Evolutionary conservation across 1,140 invertebrate genomes (phyloP).

Genomic region (Pogonomyrmex barbatus): DNA sequence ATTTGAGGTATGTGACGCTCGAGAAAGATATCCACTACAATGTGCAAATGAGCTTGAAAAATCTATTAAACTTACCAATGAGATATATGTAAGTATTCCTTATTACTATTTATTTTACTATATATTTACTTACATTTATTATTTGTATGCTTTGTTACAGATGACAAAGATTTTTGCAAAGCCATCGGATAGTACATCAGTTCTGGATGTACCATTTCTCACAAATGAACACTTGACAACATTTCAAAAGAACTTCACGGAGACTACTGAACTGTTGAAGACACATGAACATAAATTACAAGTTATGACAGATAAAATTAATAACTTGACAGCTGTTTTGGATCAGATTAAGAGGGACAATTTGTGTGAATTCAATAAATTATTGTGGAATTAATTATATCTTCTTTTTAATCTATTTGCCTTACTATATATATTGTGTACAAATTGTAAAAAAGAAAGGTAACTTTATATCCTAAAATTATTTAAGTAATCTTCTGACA

Average conservation of each 20-base stretch:
- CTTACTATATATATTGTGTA: conserved; percentile 20
- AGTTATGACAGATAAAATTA: conserved; percentile 65
- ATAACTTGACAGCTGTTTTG: conserved; percentile 71
- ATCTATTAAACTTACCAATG: conserved; percentile 72
- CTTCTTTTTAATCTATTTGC: background rate
- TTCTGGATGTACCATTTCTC: conserved; percentile 37
- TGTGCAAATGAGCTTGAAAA: conserved; percentile 76
- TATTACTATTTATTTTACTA: background rate
- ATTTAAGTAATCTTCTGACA: no score
- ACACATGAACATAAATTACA: conserved; percentile 60
- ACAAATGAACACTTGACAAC: conserved; percentile 28
- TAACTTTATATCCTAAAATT: background rate
- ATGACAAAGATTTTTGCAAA: conserved; percentile 39
- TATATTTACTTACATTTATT: conserved; percentile 10
- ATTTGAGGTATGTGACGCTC: conserved; percentile 76
- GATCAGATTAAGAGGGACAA: conserved; percentile 74
- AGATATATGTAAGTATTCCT: conserved; percentile 71
- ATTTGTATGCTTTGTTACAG: conserved; percentile 50
- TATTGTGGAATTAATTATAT: conserved; percentile 61
- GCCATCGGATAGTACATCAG: background rate
- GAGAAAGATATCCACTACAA: conserved; percentile 75
- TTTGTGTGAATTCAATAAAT: conserved; percentile 57
- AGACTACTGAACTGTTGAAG: background rate
- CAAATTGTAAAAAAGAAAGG: background rate
- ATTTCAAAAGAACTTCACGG: background rate